phyloP scores from a whole-genome alignment of 2,888 invertebrate genomes.

The Lagria hirta region DNA sequence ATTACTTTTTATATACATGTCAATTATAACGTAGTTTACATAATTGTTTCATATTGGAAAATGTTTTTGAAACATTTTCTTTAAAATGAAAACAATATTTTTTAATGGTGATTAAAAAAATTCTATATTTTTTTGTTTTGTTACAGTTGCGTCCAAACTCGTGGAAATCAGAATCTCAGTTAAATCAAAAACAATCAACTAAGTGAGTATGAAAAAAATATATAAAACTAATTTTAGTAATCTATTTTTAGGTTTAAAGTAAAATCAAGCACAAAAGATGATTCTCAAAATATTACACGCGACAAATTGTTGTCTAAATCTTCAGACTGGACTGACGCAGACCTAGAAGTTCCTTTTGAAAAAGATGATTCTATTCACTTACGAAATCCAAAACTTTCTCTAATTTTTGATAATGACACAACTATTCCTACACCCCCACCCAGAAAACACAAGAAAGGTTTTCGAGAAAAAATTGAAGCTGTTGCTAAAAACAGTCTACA shows the following conservation, averaged over 20 bases:
- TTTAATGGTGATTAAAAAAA: too few species aligned
- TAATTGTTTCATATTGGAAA: too few species aligned
- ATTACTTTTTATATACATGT: too few species aligned
- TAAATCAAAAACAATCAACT: constrained; percentile 51
- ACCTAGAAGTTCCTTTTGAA: constrained; percentile 57
- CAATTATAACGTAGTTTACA: too few species aligned
- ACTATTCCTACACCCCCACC: constrained; percentile 54
- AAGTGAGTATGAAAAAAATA: too few species aligned
- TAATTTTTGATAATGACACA: constrained; percentile 47
- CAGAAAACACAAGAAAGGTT: constrained; percentile 47
- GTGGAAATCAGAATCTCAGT: constrained; percentile 52
- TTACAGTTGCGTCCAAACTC: constrained; percentile 50
- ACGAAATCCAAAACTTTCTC: constrained; percentile 46
- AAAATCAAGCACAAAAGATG: too few species aligned
- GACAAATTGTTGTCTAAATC: constrained; percentile 44
- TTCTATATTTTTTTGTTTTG: too few species aligned
- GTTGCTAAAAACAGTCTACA: constrained; percentile 48
- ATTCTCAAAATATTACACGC: constrained; percentile 24
- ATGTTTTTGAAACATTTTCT: too few species aligned
- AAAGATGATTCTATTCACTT: constrained; percentile 48
- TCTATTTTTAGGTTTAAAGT: too few species aligned
- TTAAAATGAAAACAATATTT: too few species aligned
- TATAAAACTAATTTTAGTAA: too few species aligned
- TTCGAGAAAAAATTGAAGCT: constrained; percentile 48
- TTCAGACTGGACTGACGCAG: constrained; percentile 59